Base-by-base conservation (phyloP, 2,888 invertebrate species). In the Galerucella nymphaeae region DNA sequence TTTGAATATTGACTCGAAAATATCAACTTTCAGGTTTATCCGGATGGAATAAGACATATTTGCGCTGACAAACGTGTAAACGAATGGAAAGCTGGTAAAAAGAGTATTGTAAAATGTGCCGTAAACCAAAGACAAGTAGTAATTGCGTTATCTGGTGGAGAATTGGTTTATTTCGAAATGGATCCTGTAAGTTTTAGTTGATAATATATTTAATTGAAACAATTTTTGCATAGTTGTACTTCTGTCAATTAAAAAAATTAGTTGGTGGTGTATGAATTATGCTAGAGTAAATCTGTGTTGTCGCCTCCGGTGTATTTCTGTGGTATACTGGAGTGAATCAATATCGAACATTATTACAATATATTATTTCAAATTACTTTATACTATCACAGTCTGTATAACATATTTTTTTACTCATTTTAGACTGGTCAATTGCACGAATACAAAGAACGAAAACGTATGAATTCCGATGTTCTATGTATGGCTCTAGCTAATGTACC, bases 131-230 rank as follows among this genome's bases (percentile, higher is more conserved):
- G 98, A 75, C 99, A 99, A 89, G 98, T 99, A 42, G 98, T 99
- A 0, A 99, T 99, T 77, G 98, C 99, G 1, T 88, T 99, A 61
- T 96, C 97, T 50, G 99, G 98, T 3, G 97, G 98, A 53, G 99
- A 99, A 88, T 89, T 99, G 74, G 98, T 99, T 58, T 99, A 99
- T 88, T 99, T 99, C 86, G 99, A 99, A 90, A 97, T 99, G 97
- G 99, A 99, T 87, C 94, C 97, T 79, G 97, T 98, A 91, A 93
- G 94, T 89, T 86, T 13, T 18, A 18, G 2, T 66, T 62, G 42
- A 11, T 59, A 41, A 18, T 72, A 16, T 58, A 69, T 68, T 64
- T 72, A 69, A 69, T 68, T 8, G 8, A 38, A 38, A 38, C 73
- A 61, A 65, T 67, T 61, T 45, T 23, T 10, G 64, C 45, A 64